Evolutionary conservation across 2,888 invertebrate genomes (phyloP).

Genomic region (Amiota mariae): DNA sequence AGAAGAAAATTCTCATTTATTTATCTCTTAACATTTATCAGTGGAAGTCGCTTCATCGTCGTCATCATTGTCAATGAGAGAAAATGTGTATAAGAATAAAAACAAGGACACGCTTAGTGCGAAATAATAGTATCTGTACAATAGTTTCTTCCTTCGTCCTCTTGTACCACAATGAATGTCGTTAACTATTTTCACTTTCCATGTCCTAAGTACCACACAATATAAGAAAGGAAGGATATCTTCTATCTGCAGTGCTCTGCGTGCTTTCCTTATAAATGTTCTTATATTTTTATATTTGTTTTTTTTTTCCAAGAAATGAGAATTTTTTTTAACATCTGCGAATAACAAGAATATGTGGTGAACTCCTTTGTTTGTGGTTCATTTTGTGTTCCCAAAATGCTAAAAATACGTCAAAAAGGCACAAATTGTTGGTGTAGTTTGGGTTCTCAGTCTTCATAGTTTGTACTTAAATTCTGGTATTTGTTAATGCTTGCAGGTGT

Average conservation of each 20-base stretch:
- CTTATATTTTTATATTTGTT: background rate
- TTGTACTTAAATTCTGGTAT: background rate
- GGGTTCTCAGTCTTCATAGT: background rate
- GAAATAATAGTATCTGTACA: too few species aligned
- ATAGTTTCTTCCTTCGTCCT: too few species aligned
- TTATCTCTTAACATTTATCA: slow-evolving; percentile 24
- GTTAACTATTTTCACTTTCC: slow-evolving; percentile 18
- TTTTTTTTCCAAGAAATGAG: background rate
- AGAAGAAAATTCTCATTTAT: slow-evolving; percentile 13
- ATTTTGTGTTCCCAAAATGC: too few species aligned
- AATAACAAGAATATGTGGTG: too few species aligned
- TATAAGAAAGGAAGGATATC: too few species aligned
- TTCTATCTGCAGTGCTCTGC: background rate
- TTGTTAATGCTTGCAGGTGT: background rate
- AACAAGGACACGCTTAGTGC: too few species aligned
- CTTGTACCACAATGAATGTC: background rate
- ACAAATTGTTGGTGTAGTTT: too few species aligned
- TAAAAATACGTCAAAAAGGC: too few species aligned
- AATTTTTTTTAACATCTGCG: too few species aligned
- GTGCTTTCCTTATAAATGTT: background rate
- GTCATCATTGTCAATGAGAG: background rate
- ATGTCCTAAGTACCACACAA: background rate
- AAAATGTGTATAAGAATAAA: too few species aligned
- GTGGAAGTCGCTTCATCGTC: background rate
- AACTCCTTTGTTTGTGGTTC: too few species aligned